phyloP scores from a whole-genome alignment of 2,113 vertebrate genomes.

The Amblyopsis rosae region DNA sequence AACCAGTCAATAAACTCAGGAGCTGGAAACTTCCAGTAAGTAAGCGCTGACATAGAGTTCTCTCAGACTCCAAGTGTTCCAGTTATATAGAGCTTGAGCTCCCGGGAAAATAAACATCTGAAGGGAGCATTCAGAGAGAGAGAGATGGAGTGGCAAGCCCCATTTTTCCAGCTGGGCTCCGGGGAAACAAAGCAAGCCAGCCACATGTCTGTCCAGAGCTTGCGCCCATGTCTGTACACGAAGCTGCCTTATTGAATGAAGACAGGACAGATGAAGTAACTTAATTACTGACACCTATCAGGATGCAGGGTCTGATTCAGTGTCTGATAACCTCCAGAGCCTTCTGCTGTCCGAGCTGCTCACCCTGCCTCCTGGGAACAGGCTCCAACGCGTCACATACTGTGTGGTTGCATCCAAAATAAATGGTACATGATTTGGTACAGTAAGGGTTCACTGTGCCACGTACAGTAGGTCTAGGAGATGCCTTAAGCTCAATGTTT shows the following conservation, averaged over 20 bases:
- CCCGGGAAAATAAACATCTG: neutral
- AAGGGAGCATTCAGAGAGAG: neutral
- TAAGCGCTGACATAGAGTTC: neutral
- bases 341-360: neutral
- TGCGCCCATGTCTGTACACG: neutral
- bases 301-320: slow-evolving; percentile 4
- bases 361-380: neutral
- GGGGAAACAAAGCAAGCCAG: neutral
- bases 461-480: neutral
- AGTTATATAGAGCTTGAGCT: neutral
- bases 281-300: neutral
- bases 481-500: slow-evolving; percentile 11
- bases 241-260: too few relatives aligned
- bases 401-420: neutral
- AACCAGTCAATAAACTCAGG: slow-evolving; percentile 29
- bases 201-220: neutral
- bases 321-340: neutral
- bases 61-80: neutral
- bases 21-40: slow-evolving; percentile 18
- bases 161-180: neutral
- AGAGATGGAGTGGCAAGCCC: neutral
- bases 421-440: slow-evolving; percentile 11
- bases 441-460: slow-evolving; percentile 8
- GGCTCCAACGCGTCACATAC: slow-evolving; percentile 22
- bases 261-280: neutral